These are phyloP conservation scores for Acleris emargana DNA, from an alignment of 2,888 invertebrate species.

Conservation along the genomic window DNA sequence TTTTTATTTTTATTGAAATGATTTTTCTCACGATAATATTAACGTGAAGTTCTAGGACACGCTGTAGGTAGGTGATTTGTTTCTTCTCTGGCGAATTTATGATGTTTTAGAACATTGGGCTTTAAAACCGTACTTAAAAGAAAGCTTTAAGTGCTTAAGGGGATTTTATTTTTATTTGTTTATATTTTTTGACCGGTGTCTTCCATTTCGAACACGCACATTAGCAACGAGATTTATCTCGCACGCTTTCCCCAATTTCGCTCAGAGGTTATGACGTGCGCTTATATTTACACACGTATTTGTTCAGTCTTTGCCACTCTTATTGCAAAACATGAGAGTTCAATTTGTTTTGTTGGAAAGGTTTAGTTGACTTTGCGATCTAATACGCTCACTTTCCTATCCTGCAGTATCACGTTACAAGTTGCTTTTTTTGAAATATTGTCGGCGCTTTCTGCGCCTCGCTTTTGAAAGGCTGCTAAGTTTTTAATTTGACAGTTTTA, in stretches of 20 bases:
- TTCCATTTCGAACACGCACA: conserved; percentile 43
- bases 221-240: conserved; percentile 59
- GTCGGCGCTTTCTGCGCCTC: conserved; percentile 17
- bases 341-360: neutral
- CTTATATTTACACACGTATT: conserved; percentile 43
- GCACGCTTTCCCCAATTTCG: conserved; percentile 62
- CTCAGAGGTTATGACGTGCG: conserved; percentile 57
- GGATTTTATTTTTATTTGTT: too few relatives aligned
- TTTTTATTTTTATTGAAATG: too few relatives aligned
- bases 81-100: too few relatives aligned
- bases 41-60: too few relatives aligned
- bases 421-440: conserved; percentile 36
- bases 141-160: too few relatives aligned
- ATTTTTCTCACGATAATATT: too few relatives aligned
- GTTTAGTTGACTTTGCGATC: conserved; percentile 21
- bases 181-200: neutral
- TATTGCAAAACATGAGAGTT: conserved; percentile 18
- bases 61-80: too few relatives aligned
- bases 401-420: conserved; percentile 37
- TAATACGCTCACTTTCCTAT: conserved; percentile 46
- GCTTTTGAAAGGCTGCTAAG: conserved; percentile 16
- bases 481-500: conserved; percentile 4
- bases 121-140: too few relatives aligned
- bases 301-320: conserved; percentile 8
- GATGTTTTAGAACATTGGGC: too few relatives aligned